Base-by-base conservation (phyloP, 2,888 invertebrate species). In the Copidosoma aretas region DNA sequence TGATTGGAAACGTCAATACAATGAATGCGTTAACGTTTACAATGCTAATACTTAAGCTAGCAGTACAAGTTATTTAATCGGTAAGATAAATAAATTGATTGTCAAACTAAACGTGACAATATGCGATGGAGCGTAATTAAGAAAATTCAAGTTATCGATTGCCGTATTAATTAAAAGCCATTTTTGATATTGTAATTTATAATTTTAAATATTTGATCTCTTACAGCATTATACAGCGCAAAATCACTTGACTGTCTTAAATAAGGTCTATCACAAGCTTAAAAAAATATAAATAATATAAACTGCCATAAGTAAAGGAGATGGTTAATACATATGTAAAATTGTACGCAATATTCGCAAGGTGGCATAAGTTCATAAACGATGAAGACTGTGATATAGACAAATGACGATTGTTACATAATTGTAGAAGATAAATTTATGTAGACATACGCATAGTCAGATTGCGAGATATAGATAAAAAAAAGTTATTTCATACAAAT, bases 21-120 rank as follows among this genome's bases (percentile, higher is more conserved):
- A 73, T 64, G 65, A 62, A 70, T 17, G 70, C 65, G 67, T 71
- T 65, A 70, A 71, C 51, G 60, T 66, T 49, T 66, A 61, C 53
- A 54, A 12, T 25, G 12, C 25, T 54, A 8, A 51, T 63, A 21
- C 67, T 64, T 70, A 70, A 63, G 67, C 61, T 70, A 67, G 60
- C 43, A 21, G 62, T 59, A 58, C 58, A 46, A 49, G 43, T 46
- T 46, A 14, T 65, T 46, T 21, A 32, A 25, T 21, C 62, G 51
- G 43, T 43, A 46, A 14, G 54, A 51, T n/a, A 49, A 63, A 24
- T 49, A n/a, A 46, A 46, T 63, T 17, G 61, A 61, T 52, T 52
- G 58, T 46, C 15, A 49, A 61, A 69, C 24, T 41, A 1, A 66
- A 64, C 46, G 12, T 43, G 52, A 54, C 21, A 51, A 46, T 32